A percentile compares a stretch with the other conserved stretches of the same genome.
Conservation (phyloP, 2,113 vertebrate species). For the Pangasianodon gigas region DNA sequence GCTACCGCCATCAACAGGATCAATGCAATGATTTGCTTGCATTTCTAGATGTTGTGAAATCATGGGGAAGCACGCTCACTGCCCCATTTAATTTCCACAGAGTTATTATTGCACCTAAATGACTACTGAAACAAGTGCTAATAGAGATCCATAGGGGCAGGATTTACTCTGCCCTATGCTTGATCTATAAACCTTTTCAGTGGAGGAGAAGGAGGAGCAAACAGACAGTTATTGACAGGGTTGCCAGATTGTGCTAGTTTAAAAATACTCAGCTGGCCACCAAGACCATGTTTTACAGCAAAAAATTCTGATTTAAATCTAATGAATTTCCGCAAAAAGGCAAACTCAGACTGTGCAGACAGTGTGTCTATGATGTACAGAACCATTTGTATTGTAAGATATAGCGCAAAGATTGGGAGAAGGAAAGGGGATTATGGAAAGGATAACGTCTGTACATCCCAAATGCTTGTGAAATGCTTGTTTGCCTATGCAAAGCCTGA, state of each 20-base stretch:
- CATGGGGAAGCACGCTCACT: not conserved
- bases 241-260: not conserved
- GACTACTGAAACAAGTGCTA: not conserved
- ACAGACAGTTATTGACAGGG: not conserved
- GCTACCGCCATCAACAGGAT: not conserved
- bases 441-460: not conserved
- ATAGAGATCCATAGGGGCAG: not conserved
- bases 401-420: not conserved
- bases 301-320: not conserved
- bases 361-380: not conserved
- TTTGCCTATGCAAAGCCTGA: not conserved
- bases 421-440: not conserved
- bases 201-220: not conserved
- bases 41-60: not conserved
- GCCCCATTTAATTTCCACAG: too few relatives aligned
- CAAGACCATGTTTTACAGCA: not conserved
- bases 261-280: not conserved
- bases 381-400: not conserved
- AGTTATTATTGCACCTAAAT: not conserved
- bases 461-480: not conserved
- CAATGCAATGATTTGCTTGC: not conserved
- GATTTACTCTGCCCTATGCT: not conserved
- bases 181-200: not conserved
- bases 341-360: not conserved
- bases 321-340: not conserved